Conservation (phyloP, 2,113 vertebrate species). For the Mungos mungo region DNA sequence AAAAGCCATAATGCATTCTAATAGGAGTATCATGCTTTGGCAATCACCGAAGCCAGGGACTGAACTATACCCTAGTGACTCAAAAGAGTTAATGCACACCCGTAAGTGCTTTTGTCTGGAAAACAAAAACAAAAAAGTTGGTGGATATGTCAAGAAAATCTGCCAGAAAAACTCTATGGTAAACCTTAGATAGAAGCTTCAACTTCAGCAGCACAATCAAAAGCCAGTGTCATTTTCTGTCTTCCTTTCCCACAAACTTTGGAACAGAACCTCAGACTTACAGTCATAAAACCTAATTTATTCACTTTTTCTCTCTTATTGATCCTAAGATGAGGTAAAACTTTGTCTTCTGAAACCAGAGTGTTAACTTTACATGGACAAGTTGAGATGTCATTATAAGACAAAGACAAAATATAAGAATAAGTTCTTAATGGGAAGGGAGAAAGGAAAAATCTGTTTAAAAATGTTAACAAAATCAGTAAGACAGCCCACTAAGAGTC, state of each 20-base stretch:
- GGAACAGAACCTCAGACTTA: not conserved
- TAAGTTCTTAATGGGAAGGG: not conserved
- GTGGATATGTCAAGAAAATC: not conserved
- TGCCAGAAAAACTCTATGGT: not conserved
- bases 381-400: not conserved
- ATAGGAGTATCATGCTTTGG: not conserved
- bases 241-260: not conserved
- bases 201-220: not conserved
- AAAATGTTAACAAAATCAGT: not conserved
- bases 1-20: not conserved
- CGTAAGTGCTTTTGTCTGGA: not conserved
- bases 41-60: not conserved
- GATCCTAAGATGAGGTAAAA: constrained; percentile 18
- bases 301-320: not conserved
- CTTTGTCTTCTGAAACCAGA: constrained; percentile 22
- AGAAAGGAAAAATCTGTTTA: not conserved
- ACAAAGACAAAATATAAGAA: not conserved
- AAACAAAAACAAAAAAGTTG: not conserved
- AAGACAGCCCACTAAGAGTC: not conserved
- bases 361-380: constrained; percentile 18
- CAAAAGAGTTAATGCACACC: not conserved
- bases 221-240: not conserved
- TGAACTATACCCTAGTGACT: not conserved
- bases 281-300: not conserved
- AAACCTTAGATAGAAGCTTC: not conserved